Base-by-base conservation (phyloP, 1,140 invertebrate species). In the Tetranychus cinnabarinus region DNA sequence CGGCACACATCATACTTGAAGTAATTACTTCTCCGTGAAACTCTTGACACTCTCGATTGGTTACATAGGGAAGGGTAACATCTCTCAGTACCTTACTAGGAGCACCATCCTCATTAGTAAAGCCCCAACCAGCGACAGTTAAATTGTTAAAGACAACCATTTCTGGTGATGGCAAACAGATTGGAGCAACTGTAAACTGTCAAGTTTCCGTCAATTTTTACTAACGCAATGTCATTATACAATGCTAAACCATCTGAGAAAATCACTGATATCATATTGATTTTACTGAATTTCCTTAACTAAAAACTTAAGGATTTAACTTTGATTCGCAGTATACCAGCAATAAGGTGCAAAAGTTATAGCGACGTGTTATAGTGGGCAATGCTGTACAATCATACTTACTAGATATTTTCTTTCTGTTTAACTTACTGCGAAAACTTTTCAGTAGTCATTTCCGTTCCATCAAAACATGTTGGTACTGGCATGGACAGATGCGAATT, bases 141-240 rank as follows among this genome's bases (percentile, higher is more conserved):
- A 60, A 47, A 54, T 48, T 42, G 23, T 60, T 42, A 34, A 48
- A 48, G 34, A 23, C 10, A 5, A 23, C 47, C 46, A 52, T 36
- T 12, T 50, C 35, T 1, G 39, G 33, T 31, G 50, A 23, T 34
- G 59, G 52, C 6, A 61, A 15, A 35, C 60, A 61, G 36, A 56
- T 46, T 15, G 60, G 60, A 15, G 6, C 1, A 4, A 42, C 39
- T 7, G n/a, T 52, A 23, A 52, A 52, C n/a, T n/a, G 42, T 39
- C 10, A 48, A 35, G 13, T 48, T 33, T 2, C 33, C 33, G 1
- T 3, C 12, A 5, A 61, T 33, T 6, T 37, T 35, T 3, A 61
- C 36, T 3, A 61, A n/a, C 34, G 60, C 60, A 31, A 61, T 61
- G 54, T 61, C 60, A 61, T 61, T 55, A 33, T 31, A 52, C 7